Base-by-base conservation (phyloP, 2,888 invertebrate species). In the Tortrix viridana region DNA sequence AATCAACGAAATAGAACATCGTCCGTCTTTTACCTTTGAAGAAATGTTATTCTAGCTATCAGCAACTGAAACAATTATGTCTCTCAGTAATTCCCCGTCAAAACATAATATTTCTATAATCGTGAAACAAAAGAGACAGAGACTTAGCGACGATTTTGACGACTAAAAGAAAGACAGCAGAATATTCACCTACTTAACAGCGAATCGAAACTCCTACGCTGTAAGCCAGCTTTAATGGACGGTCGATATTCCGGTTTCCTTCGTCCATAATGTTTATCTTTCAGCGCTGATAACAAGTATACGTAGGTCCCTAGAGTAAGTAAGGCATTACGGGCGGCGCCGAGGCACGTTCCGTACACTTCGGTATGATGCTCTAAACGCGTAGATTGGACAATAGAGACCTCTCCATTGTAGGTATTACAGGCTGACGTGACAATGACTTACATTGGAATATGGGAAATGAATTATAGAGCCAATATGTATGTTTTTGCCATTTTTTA, bases 311-410 rank as follows among this genome's bases (percentile, higher is more conserved):
- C 22, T 22, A 14, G 38, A 37, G 52, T 38, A 52, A 41, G 52
- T 41, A 53, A 53, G 53, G 41, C 53, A 41, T 53, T 53, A 38
- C 41, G 41, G 20, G 53, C 22, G 41, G 41, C 22, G 41, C 1
- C 38, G 38, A 22, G 22, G 53, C 53, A 53, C 53, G 53, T 53
- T 53, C 53, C 38, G 53, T 16, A 53, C 53, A 53, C 53, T 53
- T 20, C 47, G 22, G 37, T 52, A 52, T 22, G 53, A 53, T 41
- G 53, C 53, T 41, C 53, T 53, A 53, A 53, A 53, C 53, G 53
- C 41, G 53, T 53, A 41, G 53, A 53, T 53, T 41, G 53, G 53
- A 22, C 53, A 2, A 20, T 22, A 4, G 53, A 41, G 53, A 53
- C 20, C 14, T 6, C n/a, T 37, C 52, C 37, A 19, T 38, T 20